Percentiles rank a stretch among this genome's conserved stretches.
phyloP scores from a whole-genome alignment of 2,797 vertebrate species.

The Scolopax rusticola region DNA sequence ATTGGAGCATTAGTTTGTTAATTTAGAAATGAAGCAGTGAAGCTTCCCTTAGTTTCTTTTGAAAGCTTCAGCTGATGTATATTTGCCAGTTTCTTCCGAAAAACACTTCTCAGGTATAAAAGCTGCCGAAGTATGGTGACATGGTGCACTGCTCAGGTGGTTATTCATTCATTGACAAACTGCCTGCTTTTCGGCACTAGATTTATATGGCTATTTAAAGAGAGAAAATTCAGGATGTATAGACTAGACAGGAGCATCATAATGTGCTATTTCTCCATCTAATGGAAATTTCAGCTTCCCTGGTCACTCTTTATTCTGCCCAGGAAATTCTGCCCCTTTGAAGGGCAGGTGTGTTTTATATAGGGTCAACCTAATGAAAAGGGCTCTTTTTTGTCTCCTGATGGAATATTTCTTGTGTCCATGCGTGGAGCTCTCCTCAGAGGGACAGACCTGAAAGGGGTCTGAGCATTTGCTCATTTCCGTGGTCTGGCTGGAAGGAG shows the following conservation, averaged over 20 bases:
- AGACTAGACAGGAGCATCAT: conserved; percentile 54
- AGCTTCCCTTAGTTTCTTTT: neutral
- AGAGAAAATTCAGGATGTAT: conserved; percentile 56
- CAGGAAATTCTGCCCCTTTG: neutral
- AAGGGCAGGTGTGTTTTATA: neutral
- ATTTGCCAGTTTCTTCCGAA: conserved; percentile 13
- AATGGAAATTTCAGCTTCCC: conserved; percentile 78
- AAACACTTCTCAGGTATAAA: conserved; percentile 21
- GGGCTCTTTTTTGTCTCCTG: neutral
- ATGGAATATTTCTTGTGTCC: neutral
- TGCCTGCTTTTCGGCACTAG: conserved; percentile 50
- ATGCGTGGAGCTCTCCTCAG: neutral
- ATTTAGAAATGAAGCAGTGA: neutral
- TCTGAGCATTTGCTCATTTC: neutral
- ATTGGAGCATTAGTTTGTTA: neutral
- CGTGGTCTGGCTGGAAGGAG: neutral
- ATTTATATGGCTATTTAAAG: conserved; percentile 77
- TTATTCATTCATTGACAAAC: conserved; percentile 54
- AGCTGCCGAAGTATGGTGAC: neutral
- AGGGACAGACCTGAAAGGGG: neutral
- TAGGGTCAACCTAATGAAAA: neutral
- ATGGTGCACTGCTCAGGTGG: neutral
- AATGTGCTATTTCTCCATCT: conserved; percentile 72
- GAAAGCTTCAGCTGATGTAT: neutral
- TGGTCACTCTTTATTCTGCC: neutral